phyloP scores from a whole-genome alignment of 2,888 invertebrate genomes.

The Idaea straminata region DNA sequence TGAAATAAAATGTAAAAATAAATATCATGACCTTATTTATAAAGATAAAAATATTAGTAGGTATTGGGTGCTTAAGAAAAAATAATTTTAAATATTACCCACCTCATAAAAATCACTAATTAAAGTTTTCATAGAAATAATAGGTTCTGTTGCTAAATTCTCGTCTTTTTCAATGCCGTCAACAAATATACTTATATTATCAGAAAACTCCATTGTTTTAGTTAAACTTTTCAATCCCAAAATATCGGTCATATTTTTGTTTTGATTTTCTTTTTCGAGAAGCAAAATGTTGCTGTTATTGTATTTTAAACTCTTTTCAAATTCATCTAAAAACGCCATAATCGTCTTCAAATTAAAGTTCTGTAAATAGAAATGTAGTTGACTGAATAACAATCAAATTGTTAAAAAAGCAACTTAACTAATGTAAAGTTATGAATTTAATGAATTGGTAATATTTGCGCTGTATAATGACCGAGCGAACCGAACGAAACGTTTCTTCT shows the following conservation, averaged over 20 bases:
- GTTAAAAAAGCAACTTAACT: background rate
- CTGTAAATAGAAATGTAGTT: background rate
- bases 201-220: background rate
- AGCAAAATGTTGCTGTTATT: background rate
- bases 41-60: too few relatives aligned
- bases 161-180: constrained; percentile 15
- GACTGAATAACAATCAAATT: background rate
- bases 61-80: background rate
- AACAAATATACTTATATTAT: constrained; percentile 6
- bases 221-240: background rate
- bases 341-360: background rate
- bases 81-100: background rate
- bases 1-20: background rate
- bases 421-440: background rate
- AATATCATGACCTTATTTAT: too few relatives aligned
- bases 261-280: background rate
- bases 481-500: too few relatives aligned
- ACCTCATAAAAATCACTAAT: constrained; percentile 8
- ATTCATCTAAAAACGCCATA: background rate
- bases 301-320: background rate
- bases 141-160: constrained; percentile 13
- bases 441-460: background rate
- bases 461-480: too few relatives aligned
- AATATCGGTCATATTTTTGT: background rate
- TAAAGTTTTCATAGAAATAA: constrained; percentile 12